Evolutionary conservation across 2,797 vertebrate species (phyloP).

Genomic region (Phoxinus dragarum): DNA sequence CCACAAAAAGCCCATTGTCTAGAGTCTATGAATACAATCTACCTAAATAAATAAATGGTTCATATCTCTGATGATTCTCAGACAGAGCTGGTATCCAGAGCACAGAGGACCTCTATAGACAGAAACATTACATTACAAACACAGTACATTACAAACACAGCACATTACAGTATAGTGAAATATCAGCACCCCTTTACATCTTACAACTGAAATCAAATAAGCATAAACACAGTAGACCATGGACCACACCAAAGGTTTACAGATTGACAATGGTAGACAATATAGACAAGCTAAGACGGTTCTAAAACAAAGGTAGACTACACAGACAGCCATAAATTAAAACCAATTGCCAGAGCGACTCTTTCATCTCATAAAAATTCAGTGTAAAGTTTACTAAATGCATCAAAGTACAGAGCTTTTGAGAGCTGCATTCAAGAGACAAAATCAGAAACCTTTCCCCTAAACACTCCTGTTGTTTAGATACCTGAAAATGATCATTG

Average conservation of each 20-base stretch:
- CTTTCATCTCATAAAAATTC: not conserved
- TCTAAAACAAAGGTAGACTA: not conserved
- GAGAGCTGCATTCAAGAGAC: constrained; percentile 8
- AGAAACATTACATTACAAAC: constrained; percentile 59
- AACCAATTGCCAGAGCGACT: not conserved
- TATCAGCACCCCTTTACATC: not conserved
- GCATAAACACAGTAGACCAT: not conserved
- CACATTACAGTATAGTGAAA: not conserved
- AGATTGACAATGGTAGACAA: constrained; percentile 6
- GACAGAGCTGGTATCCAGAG: constrained; percentile 58
- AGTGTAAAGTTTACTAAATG: constrained; percentile 9
- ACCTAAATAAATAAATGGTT: constrained; percentile 3
- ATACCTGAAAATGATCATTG: constrained; percentile 26
- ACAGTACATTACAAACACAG: too few relatives aligned
- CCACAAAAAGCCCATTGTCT: not conserved
- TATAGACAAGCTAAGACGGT: not conserved
- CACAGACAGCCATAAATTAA: constrained; percentile 2
- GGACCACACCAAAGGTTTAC: not conserved
- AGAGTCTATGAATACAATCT: constrained; percentile 18
- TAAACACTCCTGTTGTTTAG: constrained; percentile 36
- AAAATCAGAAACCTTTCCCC: not conserved
- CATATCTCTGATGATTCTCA: constrained; percentile 1
- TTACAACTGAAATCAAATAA: not conserved
- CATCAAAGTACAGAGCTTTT: not conserved
- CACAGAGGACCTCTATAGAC: constrained; percentile 81